phyloP scores from a whole-genome alignment of 2,797 vertebrate species.

The Sebastolobus alascanus region DNA sequence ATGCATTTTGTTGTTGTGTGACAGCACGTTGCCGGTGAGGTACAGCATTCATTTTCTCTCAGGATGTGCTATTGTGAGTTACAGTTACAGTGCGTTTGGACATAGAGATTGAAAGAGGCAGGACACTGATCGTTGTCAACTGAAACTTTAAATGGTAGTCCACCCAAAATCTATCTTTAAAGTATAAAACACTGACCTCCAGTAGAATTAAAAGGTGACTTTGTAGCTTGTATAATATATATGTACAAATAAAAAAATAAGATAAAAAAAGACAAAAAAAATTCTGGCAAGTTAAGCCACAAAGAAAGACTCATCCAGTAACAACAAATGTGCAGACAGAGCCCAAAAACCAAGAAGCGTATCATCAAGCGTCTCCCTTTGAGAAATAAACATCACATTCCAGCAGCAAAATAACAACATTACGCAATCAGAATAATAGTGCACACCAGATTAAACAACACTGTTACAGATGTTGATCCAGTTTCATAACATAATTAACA shows the following conservation, averaged over 20 bases:
- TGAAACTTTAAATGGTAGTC: not conserved
- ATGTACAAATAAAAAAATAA: not conserved
- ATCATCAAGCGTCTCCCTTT: not conserved
- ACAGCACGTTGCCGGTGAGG: conserved; percentile 20
- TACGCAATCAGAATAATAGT: not conserved
- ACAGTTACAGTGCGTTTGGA: conserved; percentile 24
- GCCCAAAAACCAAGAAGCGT: not conserved
- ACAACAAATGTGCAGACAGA: not conserved
- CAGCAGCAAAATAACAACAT: not conserved
- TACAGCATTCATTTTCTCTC: conserved; percentile 44
- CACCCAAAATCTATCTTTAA: not conserved
- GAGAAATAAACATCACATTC: not conserved
- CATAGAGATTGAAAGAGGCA: conserved; percentile 36
- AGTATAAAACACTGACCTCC: not conserved
- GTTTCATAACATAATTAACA: not conserved
- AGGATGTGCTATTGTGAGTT: conserved; percentile 45
- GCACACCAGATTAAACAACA: not conserved
- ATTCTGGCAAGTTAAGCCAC: not conserved
- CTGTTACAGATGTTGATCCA: not conserved
- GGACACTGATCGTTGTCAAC: not conserved
- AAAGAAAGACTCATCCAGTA: not conserved
- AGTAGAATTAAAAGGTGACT: not conserved
- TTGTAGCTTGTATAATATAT: not conserved
- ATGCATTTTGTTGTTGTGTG: conserved; percentile 37
- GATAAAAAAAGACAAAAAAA: not conserved